Evolutionary conservation across 2,888 invertebrate genomes (phyloP), one percentile per base, ranked within the genome.

Genomic region (Drosophila phalerata): DNA sequence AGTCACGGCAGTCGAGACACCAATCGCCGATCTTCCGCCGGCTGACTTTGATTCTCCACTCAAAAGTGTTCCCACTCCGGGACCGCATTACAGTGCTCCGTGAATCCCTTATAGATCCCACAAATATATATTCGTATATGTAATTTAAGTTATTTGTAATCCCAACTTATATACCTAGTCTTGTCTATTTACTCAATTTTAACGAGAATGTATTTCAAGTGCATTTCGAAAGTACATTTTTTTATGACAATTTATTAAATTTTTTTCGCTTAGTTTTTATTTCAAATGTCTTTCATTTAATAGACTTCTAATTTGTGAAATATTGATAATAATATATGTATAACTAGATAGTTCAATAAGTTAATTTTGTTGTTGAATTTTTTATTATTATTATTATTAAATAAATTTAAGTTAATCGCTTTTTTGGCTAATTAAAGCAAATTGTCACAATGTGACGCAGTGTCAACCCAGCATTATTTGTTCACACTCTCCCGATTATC

Each of bases 31-130:
- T 94, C 94, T 75, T 93, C 94, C 92, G 95, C 96, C 85, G 81
- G 93, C 96, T 43, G 96, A 97, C 89, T 94, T 96, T 72, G 96
- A 97, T 90, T 97, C 97, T 0, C 97, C 97, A 0, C 93, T 97
- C 2, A 97, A 97, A 95, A 96, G 95, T 93, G 97, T 97, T 5
- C 97, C 97, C 13, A 97, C 96, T 11, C 97, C 97, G 5, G 96
- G 96, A 15, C 96, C 97, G 0, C 92, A 92, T 56, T 95, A 95
- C 91, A 87, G 72, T 37, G 43, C 76, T 25, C 78, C 78, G 69
- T 84, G 81, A 66, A 66, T 40, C 38, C 6, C 25, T n/a, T n/a
- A 34, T 38, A 5, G 6, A 28, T 28, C 19, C 19, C 19, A 32
- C 11, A 11, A 34, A 34, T n/a, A 13, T 13, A 34, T 19, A 11